Evolutionary conservation across 2,888 invertebrate genomes (phyloP).

Genomic region (Zelleria hepariella): DNA sequence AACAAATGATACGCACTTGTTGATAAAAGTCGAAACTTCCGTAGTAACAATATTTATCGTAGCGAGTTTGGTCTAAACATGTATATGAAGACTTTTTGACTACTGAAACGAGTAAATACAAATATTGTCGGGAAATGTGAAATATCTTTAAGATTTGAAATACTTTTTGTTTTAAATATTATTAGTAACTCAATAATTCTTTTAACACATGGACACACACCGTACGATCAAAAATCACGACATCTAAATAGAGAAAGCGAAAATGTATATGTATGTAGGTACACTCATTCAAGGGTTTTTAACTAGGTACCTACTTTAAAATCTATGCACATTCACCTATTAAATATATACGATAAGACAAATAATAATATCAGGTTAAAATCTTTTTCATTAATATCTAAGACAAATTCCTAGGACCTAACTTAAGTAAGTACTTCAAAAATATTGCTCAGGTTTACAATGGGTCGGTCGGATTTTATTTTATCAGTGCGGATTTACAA

Average conservation of each 20-base stretch:
- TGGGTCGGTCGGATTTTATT: constrained; percentile 51
- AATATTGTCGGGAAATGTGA: neutral
- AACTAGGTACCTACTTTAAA: neutral
- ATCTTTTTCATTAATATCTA: neutral
- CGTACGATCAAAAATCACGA: constrained; percentile 51
- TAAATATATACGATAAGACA: constrained; percentile 43
- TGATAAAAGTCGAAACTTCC: neutral
- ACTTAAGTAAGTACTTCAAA: constrained; percentile 57
- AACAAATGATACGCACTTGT: neutral
- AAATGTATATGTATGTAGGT: too few species aligned
- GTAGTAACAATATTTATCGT: neutral
- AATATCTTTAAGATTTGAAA: neutral
- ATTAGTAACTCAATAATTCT: constrained; percentile 11
- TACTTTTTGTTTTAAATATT: constrained; percentile 11
- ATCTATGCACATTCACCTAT: constrained; percentile 34
- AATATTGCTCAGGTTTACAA: constrained; percentile 68
- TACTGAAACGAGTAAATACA: constrained; percentile 1
- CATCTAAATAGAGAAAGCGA: constrained; percentile 59
- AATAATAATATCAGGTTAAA: constrained; percentile 48
- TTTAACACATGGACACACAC: constrained; percentile 31
- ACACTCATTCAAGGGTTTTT: constrained; percentile 37
- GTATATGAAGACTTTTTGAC: constrained; percentile 1
- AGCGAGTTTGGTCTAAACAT: neutral
- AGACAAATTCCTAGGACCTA: constrained; percentile 33
- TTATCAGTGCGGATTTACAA: constrained; percentile 52